Evolutionary conservation across 2,113 vertebrate genomes (phyloP).

Genomic region (Lamprotornis superbus): DNA sequence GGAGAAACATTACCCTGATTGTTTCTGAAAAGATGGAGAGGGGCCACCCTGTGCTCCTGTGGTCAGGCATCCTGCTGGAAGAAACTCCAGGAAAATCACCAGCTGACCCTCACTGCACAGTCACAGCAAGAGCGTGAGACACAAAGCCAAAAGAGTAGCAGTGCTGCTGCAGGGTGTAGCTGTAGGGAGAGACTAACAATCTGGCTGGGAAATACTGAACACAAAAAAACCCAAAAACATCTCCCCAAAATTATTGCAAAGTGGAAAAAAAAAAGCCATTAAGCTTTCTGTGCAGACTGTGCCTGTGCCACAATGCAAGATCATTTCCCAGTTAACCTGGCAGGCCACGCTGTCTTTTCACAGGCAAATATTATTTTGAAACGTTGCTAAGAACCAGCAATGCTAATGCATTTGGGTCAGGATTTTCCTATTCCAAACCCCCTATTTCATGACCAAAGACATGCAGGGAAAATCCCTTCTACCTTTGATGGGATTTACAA

Average conservation of each 20-base stretch:
- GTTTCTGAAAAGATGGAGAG: fast-evolving
- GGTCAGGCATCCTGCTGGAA: fast-evolving
- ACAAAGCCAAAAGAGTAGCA: not conserved
- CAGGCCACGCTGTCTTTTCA: not conserved
- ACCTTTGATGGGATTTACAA: not conserved
- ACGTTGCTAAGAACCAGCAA: not conserved
- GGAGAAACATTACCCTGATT: not conserved
- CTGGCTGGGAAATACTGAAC: not conserved
- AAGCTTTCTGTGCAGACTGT: not conserved
- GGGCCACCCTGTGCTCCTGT: fast-evolving
- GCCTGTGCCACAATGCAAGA: not conserved
- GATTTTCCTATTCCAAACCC: not conserved
- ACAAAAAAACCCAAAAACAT: not conserved
- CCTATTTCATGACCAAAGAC: not conserved
- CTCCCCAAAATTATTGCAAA: not conserved
- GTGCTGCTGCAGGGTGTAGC: not conserved
- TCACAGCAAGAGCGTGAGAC: not conserved
- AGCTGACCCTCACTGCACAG: not conserved
- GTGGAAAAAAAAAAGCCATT: not conserved
- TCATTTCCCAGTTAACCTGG: not conserved
- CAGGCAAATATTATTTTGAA: not conserved
- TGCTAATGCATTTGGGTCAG: not conserved
- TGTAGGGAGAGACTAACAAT: not conserved
- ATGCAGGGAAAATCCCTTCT: not conserved
- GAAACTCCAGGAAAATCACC: not conserved